Evolutionary conservation across 2,888 invertebrate species (phyloP).

Genomic region (Helleia helle): DNA sequence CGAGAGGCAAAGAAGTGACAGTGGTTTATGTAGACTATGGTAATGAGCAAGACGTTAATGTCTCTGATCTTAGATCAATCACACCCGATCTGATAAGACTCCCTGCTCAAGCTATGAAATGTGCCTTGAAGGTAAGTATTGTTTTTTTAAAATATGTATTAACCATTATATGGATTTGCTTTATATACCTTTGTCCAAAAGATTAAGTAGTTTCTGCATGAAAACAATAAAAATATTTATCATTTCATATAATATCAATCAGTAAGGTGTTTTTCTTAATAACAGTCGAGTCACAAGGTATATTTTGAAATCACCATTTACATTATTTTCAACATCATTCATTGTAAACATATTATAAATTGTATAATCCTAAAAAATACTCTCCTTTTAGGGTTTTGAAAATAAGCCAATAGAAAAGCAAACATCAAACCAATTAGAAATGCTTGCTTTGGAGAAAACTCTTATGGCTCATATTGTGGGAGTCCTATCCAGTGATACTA

Average conservation of each 20-base stretch:
- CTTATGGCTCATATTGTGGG: constrained; percentile 75
- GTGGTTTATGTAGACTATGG: constrained; percentile 97
- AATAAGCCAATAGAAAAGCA: constrained; percentile 69
- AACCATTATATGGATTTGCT: too few species aligned
- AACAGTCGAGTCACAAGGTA: too few species aligned
- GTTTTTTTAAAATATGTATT: constrained; percentile 1
- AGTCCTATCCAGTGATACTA: constrained; percentile 61
- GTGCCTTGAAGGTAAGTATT: constrained; percentile 76
- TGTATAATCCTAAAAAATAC: too few species aligned
- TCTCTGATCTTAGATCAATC: constrained; percentile 75
- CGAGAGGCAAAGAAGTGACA: constrained; percentile 72
- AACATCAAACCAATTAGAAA: constrained; percentile 77
- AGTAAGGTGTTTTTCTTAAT: too few species aligned
- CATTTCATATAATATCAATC: too few species aligned
- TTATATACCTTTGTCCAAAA: too few species aligned
- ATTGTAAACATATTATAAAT: too few species aligned
- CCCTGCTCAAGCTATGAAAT: constrained; percentile 84
- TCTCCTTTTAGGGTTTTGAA: constrained; percentile 55
- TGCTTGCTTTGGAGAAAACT: constrained; percentile 78
- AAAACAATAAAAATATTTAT: too few species aligned
- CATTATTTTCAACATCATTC: too few species aligned
- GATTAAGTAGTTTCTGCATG: too few species aligned
- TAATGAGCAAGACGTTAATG: constrained; percentile 86
- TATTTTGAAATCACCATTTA: too few species aligned
- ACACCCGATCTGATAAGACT: constrained; percentile 77